Evolutionary conservation across 2,888 invertebrate genomes (phyloP).

Genomic region (Heliconius aoede): DNA sequence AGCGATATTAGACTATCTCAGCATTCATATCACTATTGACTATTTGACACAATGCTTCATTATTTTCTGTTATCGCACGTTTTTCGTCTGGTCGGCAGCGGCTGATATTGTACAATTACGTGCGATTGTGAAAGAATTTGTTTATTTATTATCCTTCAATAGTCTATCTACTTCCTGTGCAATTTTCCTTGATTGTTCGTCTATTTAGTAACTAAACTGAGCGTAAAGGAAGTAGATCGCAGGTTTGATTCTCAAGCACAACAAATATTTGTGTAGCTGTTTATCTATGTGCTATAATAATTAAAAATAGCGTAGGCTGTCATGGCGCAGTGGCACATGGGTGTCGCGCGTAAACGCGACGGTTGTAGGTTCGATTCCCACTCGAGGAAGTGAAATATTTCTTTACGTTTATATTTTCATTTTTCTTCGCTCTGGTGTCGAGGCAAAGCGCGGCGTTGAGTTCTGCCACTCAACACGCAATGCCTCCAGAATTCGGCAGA

Average conservation of each 20-base stretch:
- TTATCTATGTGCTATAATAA: background rate
- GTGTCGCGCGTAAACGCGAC: no score
- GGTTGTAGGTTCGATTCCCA: no score
- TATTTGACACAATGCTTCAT: slow-evolving; percentile 67
- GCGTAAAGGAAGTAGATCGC: background rate
- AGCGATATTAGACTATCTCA: no score
- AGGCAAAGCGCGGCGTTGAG: no score
- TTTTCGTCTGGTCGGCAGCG: slow-evolving; percentile 81
- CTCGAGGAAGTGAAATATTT: no score
- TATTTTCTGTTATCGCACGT: slow-evolving; percentile 78
- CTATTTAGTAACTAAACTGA: background rate
- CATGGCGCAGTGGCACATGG: no score
- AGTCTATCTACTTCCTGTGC: slow-evolving; percentile 10
- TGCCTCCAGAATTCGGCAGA: no score
- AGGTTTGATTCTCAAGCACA: background rate
- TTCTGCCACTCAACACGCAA: no score
- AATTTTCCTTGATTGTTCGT: background rate
- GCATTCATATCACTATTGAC: slow-evolving; percentile 33
- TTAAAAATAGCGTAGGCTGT: no score
- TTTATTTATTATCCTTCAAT: slow-evolving; percentile 13
- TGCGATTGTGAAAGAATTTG: slow-evolving; percentile 64
- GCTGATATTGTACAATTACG: slow-evolving; percentile 60
- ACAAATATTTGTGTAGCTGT: background rate
- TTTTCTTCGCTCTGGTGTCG: no score
- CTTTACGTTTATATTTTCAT: no score